phyloP scores from a whole-genome alignment of 1,140 invertebrate genomes.

The Bradysia coprophila region DNA sequence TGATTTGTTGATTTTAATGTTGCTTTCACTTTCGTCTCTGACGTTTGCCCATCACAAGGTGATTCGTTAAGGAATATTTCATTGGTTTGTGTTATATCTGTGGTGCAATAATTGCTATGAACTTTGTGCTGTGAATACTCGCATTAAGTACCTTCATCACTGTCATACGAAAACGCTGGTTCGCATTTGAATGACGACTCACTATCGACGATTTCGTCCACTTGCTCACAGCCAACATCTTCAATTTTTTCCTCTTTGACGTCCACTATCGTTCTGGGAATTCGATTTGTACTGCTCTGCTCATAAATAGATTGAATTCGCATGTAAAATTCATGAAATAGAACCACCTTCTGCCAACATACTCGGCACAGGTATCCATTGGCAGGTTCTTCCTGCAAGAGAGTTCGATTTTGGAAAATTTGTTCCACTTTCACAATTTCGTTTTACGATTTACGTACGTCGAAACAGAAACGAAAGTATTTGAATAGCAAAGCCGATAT shows the following conservation, averaged over 20 bases:
- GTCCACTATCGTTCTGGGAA: not conserved
- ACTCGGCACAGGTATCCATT: not conserved
- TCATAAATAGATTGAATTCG: not conserved
- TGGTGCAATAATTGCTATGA: too few relatives aligned
- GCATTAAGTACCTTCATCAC: not conserved
- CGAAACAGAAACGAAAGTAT: not conserved
- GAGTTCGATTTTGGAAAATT: not conserved
- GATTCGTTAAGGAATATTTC: too few relatives aligned
- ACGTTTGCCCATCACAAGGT: too few relatives aligned
- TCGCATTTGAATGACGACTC: not conserved
- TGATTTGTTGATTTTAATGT: not conserved
- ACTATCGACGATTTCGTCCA: not conserved
- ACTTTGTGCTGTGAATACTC: too few relatives aligned
- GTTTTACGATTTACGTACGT: not conserved
- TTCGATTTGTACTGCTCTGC: not conserved
- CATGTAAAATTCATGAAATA: not conserved
- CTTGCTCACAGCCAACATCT: not conserved
- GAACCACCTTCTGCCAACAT: not conserved
- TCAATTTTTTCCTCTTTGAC: not conserved
- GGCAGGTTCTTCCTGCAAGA: not conserved
- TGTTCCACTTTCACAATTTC: not conserved
- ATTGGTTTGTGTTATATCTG: too few relatives aligned
- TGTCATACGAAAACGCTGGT: not conserved
- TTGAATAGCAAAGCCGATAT: not conserved
- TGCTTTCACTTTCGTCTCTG: not conserved